Base-by-base conservation (phyloP, 2,113 vertebrate genomes). In the Apus apus region DNA sequence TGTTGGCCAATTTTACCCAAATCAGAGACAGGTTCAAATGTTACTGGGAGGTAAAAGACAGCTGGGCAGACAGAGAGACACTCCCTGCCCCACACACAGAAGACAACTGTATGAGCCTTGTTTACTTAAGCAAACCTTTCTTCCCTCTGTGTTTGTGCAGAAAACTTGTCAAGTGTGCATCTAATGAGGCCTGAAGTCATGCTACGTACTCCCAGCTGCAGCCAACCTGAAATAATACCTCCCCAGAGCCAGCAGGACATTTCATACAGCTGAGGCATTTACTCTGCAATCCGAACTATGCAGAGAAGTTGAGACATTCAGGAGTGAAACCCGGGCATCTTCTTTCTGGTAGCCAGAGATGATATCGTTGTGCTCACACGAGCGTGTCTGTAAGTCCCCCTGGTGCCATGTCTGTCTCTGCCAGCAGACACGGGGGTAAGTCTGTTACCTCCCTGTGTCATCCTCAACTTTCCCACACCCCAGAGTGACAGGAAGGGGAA, bases 141-240 rank as follows among this genome's bases (percentile, higher is more conserved):
- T 80, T 80, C 56, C 43, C 51, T 82, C 85, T 70, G 62, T 66
- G 29, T 89, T 93, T 90, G 67, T 23, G 51, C 79, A 78, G 56
- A 80, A 96, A 94, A 95, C 87, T 80, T 88, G 87, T 96, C 92
- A 93, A 92, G 76, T 86, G 94, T 81, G 76, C 75, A 48, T 83
- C 67, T 90, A 96, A 93, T 67, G 91, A 71, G 92, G 90, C 75
- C 94, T 96, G 87, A 91, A 93, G 87, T 88, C 85, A 93, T 83
- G 61, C 75, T 83, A 36, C 64, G 4, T 25, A 43, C 64, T 83
- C 85, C 78, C 75, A 94, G 82, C 87, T 90, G 87, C 85, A 95
- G 82, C 87, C 92, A 94, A 91, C 93, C 87, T 95, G 95, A 96
- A 96, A 94, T 87, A 95, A 95, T 92, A 71, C 65, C 77, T 90